Evolutionary conservation across 1,140 invertebrate species (phyloP).

Genomic region (Drosophila aff.): DNA sequence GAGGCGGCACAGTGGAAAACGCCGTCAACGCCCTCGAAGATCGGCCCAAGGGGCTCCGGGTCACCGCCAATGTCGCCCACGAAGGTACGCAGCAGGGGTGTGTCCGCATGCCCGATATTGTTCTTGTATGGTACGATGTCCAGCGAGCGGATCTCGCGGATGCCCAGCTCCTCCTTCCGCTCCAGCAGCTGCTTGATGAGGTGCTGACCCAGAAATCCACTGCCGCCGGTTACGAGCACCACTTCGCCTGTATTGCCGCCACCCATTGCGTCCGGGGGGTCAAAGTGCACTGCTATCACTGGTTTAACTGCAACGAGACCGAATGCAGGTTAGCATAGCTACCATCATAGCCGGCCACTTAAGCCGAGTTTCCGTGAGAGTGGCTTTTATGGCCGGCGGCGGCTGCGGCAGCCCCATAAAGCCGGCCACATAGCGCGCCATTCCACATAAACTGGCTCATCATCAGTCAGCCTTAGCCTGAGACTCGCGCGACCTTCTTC

Average conservation of each 20-base stretch:
- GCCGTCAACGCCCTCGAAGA: slow-evolving; percentile 86
- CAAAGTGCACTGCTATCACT: slow-evolving; percentile 24
- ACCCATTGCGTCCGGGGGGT: slow-evolving; percentile 51
- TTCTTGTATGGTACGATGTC: slow-evolving; percentile 87
- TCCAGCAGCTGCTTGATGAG: slow-evolving; percentile 87
- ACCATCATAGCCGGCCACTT: slow-evolving; percentile 8
- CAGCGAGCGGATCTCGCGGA: slow-evolving; percentile 88
- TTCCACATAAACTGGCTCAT: slow-evolving; percentile 51
- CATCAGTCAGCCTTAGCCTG: slow-evolving; percentile 32
- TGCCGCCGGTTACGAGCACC: slow-evolving; percentile 86
- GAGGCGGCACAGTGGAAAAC: slow-evolving; percentile 89
- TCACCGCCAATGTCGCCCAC: slow-evolving; percentile 86
- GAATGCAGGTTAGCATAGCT: slow-evolving; percentile 43
- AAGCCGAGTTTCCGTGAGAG: slow-evolving; percentile 48
- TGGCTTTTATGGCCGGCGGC: slow-evolving; percentile 37
- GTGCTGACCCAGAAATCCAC: slow-evolving; percentile 89
- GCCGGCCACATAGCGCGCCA: slow-evolving; percentile 11
- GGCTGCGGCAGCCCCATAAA: slow-evolving; percentile 18
- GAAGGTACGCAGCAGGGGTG: slow-evolving; percentile 84
- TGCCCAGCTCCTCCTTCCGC: slow-evolving; percentile 79
- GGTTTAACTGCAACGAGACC: slow-evolving; percentile 39
- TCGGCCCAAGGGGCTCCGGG: slow-evolving; percentile 80
- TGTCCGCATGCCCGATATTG: slow-evolving; percentile 85
- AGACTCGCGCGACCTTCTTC: slow-evolving; percentile 53
- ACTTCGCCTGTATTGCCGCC: slow-evolving; percentile 59